Evolutionary conservation across 1,140 invertebrate species (phyloP).

Genomic region (Pseudomyrmex concolor): DNA sequence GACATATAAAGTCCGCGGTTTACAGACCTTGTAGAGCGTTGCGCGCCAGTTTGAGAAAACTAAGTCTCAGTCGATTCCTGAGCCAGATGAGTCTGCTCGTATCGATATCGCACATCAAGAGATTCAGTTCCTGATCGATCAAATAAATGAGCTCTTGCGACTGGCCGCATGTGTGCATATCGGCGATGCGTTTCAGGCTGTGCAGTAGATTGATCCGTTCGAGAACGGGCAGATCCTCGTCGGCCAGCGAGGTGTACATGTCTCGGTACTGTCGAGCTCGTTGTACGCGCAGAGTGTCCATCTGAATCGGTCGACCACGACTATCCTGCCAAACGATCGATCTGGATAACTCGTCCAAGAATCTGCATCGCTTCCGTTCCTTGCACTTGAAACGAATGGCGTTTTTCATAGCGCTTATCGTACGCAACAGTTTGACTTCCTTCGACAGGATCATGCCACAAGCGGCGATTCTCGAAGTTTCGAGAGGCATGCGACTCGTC

Average conservation of each 20-base stretch:
- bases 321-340: conserved; percentile 86
- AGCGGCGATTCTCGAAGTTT: conserved; percentile 87
- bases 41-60: conserved; percentile 74
- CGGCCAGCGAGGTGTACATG: conserved; percentile 86
- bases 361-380: conserved; percentile 85
- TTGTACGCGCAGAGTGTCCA: conserved; percentile 88
- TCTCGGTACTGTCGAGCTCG: conserved; percentile 86
- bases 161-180: conserved; percentile 85
- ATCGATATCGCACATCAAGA: conserved; percentile 85
- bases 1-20: not conserved
- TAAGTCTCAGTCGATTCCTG: conserved; percentile 84
- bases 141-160: conserved; percentile 86
- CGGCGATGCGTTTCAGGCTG: conserved; percentile 81
- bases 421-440: conserved; percentile 88
- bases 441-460: conserved; percentile 87
- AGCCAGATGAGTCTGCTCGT: conserved; percentile 85
- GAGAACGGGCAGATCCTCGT: conserved; percentile 80
- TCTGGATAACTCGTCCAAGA: conserved; percentile 87
- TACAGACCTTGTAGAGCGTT: conserved; percentile 32
- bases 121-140: conserved; percentile 88
- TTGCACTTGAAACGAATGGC: conserved; percentile 85
- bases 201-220: conserved; percentile 86
- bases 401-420: conserved; percentile 87
- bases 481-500: conserved; percentile 85
- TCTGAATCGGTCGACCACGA: conserved; percentile 84